Percentiles rank a stretch among this genome's conserved stretches.
Evolutionary conservation across 2,113 vertebrate species (phyloP).

Genomic region (Percopsis transmontana): DNA sequence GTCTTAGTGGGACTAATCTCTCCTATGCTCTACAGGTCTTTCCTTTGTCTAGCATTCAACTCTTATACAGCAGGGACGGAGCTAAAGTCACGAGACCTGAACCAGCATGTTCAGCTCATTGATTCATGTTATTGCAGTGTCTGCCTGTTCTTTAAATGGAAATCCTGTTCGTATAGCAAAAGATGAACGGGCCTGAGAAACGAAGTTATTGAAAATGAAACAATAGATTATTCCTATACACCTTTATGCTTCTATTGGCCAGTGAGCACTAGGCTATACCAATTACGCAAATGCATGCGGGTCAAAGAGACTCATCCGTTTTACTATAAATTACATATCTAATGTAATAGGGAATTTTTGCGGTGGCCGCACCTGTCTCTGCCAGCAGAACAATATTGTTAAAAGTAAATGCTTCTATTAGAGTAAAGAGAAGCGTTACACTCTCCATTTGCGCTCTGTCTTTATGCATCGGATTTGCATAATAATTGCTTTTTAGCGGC

Average conservation of each 20-base stretch:
- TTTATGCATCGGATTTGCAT: slow-evolving; percentile 17
- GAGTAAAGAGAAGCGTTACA: slow-evolving; percentile 4
- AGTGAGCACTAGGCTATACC: not conserved
- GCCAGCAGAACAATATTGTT: slow-evolving; percentile 19
- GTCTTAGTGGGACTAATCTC: slow-evolving; percentile 43
- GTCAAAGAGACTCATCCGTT: slow-evolving; percentile 9
- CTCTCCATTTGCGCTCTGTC: not conserved
- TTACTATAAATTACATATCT: slow-evolving; percentile 27
- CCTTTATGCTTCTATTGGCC: not conserved
- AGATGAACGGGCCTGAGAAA: not conserved
- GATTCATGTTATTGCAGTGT: slow-evolving; percentile 12
- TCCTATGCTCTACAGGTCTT: slow-evolving; percentile 20
- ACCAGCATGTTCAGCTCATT: slow-evolving; percentile 19
- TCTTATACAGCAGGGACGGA: slow-evolving; percentile 14
- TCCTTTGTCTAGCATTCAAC: slow-evolving; percentile 26
- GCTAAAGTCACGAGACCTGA: slow-evolving; percentile 10
- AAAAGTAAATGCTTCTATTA: slow-evolving; percentile 22
- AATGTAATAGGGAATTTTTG: slow-evolving; percentile 16
- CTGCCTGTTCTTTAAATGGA: not conserved
- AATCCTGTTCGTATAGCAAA: not conserved
- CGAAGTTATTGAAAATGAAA: not conserved
- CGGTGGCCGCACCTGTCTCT: slow-evolving; percentile 4
- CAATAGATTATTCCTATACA: not conserved
- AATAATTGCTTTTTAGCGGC: slow-evolving; percentile 32
- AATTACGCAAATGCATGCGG: not conserved